phyloP scores from a whole-genome alignment of 2,797 vertebrate genomes.

The Lacerta agilis region DNA sequence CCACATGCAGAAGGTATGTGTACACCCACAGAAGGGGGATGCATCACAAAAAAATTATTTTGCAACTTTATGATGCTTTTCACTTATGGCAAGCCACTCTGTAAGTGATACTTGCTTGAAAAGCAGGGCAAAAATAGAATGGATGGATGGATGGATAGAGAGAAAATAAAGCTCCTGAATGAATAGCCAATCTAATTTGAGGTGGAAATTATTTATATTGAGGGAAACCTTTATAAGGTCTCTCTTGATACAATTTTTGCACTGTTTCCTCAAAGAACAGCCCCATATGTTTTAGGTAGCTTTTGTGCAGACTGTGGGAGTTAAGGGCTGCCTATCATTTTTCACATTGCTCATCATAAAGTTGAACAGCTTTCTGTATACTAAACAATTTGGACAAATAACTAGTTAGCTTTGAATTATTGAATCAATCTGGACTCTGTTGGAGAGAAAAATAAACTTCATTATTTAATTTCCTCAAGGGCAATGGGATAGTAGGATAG shows the following conservation, averaged over 20 bases:
- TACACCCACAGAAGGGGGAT: neutral
- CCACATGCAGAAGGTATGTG: neutral
- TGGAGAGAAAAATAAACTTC: neutral
- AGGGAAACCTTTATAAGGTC: conserved; percentile 47
- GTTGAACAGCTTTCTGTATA: conserved; percentile 61
- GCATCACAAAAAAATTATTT: neutral
- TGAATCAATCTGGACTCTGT: conserved; percentile 29
- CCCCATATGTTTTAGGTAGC: neutral
- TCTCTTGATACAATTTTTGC: conserved; percentile 55
- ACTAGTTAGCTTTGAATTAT: conserved; percentile 48
- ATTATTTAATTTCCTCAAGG: neutral
- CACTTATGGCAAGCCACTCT: neutral
- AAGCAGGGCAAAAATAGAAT: neutral
- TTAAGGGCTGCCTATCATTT: conserved; percentile 40
- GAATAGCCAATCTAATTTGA: neutral
- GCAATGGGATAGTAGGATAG: neutral
- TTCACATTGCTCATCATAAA: conserved; percentile 28
- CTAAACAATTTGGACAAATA: conserved; percentile 39
- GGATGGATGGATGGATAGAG: no score
- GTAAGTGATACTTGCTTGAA: neutral
- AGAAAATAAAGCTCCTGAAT: neutral
- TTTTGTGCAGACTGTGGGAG: neutral
- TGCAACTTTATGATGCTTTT: neutral
- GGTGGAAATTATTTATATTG: neutral
- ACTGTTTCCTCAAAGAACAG: conserved; percentile 52